phyloP scores from a whole-genome alignment of 2,113 vertebrate genomes.

The Etheostoma cragini region DNA sequence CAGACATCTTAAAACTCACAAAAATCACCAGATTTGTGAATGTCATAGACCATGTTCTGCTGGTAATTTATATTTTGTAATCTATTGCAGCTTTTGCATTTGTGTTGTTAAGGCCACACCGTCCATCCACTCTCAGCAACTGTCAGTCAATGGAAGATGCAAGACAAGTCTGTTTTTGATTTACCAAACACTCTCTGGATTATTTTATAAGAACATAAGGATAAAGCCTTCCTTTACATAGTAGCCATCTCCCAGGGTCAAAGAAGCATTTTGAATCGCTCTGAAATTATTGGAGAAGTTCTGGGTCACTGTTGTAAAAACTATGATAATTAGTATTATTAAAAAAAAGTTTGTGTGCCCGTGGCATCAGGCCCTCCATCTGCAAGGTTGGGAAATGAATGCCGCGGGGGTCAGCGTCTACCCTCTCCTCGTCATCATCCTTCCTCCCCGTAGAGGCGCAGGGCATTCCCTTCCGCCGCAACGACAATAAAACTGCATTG shows the following conservation, averaged over 20 bases:
- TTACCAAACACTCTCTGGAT: neutral
- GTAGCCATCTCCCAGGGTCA: neutral
- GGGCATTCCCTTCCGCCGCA: too few relatives aligned
- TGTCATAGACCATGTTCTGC: too few relatives aligned
- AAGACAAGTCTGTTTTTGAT: neutral
- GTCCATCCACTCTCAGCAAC: neutral
- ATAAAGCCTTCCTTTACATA: neutral
- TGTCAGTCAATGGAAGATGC: neutral
- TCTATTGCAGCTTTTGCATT: neutral
- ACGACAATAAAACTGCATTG: too few relatives aligned
- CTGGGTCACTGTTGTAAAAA: too few relatives aligned
- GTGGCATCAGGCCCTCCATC: too few relatives aligned
- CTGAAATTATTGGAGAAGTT: neutral
- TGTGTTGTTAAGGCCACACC: neutral
- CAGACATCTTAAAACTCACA: neutral
- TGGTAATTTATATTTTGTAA: neutral
- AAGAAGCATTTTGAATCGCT: conserved; percentile 5
- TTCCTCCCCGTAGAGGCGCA: too few relatives aligned
- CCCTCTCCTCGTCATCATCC: too few relatives aligned
- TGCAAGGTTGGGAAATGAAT: too few relatives aligned
- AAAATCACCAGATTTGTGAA: neutral
- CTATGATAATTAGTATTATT: too few relatives aligned
- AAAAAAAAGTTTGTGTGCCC: neutral
- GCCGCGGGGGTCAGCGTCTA: too few relatives aligned
- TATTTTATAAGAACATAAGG: neutral